Evolutionary conservation across 2,888 invertebrate species (phyloP).

Genomic region (Ptychoptera contaminata): DNA sequence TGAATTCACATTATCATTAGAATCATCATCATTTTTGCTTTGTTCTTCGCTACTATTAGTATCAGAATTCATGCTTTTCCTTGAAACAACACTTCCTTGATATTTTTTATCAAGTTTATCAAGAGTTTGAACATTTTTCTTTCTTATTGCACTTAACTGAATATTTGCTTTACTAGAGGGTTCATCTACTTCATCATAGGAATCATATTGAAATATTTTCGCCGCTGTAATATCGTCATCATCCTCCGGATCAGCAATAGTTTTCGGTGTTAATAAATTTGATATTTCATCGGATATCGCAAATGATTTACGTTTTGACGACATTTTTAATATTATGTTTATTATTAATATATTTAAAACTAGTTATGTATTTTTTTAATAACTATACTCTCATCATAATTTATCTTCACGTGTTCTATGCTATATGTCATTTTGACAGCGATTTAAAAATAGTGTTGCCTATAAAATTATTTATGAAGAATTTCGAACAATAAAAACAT

Average conservation of each 20-base stretch:
- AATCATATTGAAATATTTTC: slow-evolving; percentile 32
- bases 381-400: too few relatives aligned
- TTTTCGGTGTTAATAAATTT: slow-evolving; percentile 1
- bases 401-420: too few relatives aligned
- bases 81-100: slow-evolving; percentile 51
- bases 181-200: slow-evolving; percentile 17
- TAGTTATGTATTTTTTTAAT: too few relatives aligned
- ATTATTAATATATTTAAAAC: too few relatives aligned
- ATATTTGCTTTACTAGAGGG: slow-evolving; percentile 21
- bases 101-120: slow-evolving; percentile 59
- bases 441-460: too few relatives aligned
- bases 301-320: too few relatives aligned
- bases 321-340: too few relatives aligned
- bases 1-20: slow-evolving; percentile 13
- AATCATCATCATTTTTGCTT: slow-evolving; percentile 13
- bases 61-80: slow-evolving; percentile 29
- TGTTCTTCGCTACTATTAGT: slow-evolving; percentile 11
- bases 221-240: slow-evolving; percentile 43
- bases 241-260: slow-evolving; percentile 28
- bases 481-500: too few relatives aligned
- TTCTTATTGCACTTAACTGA: slow-evolving; percentile 47
- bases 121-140: slow-evolving; percentile 45
- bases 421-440: too few relatives aligned
- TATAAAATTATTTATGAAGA: too few relatives aligned
- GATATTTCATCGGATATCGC: neutral